Base-by-base conservation (phyloP, 2,797 vertebrate genomes). In the Parotocinclus haroldoi region DNA sequence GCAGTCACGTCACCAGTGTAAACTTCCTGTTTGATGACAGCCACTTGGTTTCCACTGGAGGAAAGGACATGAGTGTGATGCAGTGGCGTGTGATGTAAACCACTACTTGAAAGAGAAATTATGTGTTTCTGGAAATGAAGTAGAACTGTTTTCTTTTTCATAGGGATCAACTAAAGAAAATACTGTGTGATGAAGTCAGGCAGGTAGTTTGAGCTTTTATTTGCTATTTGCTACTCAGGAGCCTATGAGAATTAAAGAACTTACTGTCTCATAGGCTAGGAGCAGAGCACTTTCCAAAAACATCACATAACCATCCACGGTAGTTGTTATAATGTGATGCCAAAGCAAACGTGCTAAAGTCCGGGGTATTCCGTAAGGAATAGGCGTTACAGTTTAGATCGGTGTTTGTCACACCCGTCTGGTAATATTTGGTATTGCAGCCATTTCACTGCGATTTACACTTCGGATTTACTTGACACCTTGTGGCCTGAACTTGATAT, bases 31-130 rank as follows among this genome's bases (percentile, higher is more conserved):
- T 83, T 53, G 91, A 96, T 13, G 95, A 98, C 89, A 92, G 93
- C 84, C 93, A 91, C 82, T 89, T 99, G 83, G 90, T 99, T 86
- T 98, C 97, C 63, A 97, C 95, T 0, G 97, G 97, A 4, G 96
- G 97, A 80, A 99, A 99, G 78, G 97, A 99, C 80, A 97, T 93
- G 68, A 98, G 97, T 72, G 91, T 98, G 82, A 96, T 99, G 94
- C 97, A 99, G 88, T 98, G 96, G 97, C 89, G 93, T 78, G 89
- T 96, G 73, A 84, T 96, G 69, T 99, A 93, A 81, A 68, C 13
- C 65, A 58, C 51, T 58, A 17, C 40, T 12, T 62, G 48, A 42
- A 58, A 56, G 44, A 38, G 44, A 27, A n/a, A 38, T 14, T 19
- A 19, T 36, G 13, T 48, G 48, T 44, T 16, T 53, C 12, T 38